Conservation (phyloP, 2,888 invertebrate genomes). For the Drosophila meridiana region DNA sequence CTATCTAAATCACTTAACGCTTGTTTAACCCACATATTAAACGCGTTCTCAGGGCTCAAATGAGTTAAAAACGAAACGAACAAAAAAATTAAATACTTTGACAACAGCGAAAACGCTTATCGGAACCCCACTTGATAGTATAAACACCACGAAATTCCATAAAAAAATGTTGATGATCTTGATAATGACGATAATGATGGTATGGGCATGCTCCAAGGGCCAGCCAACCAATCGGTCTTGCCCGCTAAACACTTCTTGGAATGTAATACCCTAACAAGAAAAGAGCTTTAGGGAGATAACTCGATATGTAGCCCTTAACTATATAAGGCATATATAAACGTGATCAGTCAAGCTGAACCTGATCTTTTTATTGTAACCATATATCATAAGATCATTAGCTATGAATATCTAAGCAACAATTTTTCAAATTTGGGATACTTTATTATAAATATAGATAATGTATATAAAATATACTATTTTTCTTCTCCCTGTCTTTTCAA, state of each 20-base stretch:
- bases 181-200: conserved; percentile 19
- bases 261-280: background rate
- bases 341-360: background rate
- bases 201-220: conserved; percentile 26
- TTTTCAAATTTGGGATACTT: background rate
- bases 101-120: conserved; percentile 34
- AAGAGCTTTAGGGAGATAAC: background rate
- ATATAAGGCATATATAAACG: background rate
- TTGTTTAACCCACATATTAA: conserved; percentile 56
- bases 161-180: conserved; percentile 16
- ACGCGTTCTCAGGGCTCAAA: background rate
- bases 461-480: background rate
- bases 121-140: conserved; percentile 30
- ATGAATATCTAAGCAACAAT: background rate
- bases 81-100: background rate
- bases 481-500: background rate
- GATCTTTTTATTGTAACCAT: background rate
- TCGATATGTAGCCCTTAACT: background rate
- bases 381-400: background rate
- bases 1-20: conserved; percentile 63
- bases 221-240: conserved; percentile 3
- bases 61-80: background rate
- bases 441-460: background rate
- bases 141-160: conserved; percentile 33
- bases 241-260: background rate